Evolutionary conservation across 2,797 vertebrate genomes (phyloP).

Genomic region (Threskiornis aethiopicus): DNA sequence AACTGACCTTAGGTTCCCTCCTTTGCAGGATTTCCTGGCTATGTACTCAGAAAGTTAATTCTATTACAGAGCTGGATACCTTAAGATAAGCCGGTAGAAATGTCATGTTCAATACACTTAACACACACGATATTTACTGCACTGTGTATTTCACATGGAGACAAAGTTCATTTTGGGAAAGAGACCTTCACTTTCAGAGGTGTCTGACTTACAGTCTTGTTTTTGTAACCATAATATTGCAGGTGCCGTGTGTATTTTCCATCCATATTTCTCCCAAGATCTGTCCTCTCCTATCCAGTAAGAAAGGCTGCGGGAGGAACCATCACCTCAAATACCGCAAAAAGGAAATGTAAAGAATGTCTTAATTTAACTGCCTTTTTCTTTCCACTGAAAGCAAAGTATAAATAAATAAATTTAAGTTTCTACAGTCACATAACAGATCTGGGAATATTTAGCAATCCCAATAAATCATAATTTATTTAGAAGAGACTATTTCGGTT

Average conservation of each 20-base stretch:
- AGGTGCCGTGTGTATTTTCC: background rate
- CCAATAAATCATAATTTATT: background rate
- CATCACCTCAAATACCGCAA: background rate
- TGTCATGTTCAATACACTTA: background rate
- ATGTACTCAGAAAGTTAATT: background rate
- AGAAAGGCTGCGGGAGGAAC: background rate
- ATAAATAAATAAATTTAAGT: background rate
- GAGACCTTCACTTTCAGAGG: background rate
- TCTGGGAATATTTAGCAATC: background rate
- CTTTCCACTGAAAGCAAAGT: background rate
- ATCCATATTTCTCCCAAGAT: background rate
- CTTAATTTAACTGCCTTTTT: background rate
- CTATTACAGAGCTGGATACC: background rate
- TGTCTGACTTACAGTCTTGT: background rate
- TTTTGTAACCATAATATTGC: background rate
- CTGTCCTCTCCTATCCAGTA: background rate
- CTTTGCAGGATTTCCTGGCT: background rate
- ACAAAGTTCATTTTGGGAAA: background rate
- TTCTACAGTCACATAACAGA: background rate
- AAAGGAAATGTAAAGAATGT: background rate
- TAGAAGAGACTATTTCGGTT: background rate
- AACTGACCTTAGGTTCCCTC: background rate
- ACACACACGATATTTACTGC: background rate
- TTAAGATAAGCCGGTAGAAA: background rate
- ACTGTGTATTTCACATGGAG: background rate